Base-by-base conservation (phyloP, 2,888 invertebrate species). In the Thysanoteuthis rhombus region DNA sequence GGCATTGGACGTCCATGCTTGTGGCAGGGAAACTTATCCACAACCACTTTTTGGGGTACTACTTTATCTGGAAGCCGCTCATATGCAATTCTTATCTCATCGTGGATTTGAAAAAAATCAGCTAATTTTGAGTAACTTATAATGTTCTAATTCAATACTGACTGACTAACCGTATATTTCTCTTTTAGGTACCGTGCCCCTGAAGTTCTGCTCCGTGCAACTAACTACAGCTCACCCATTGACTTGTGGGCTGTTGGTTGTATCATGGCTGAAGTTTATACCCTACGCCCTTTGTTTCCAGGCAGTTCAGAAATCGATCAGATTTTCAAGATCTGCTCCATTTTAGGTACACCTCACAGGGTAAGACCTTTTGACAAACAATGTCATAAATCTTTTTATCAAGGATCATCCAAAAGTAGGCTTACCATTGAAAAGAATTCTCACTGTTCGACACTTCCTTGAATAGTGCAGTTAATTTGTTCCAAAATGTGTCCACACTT, bases 231-330 rank as follows among this genome's bases (percentile, higher is more conserved):
- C 96, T 99, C 99, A 94, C 99, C 99, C 1, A 99, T 99, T 95
- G 99, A 99, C 97, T 98, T 99, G 95, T 99, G 99, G 99, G 99
- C 99, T 5, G 98, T 99, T 93, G 99, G 99, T 91, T 99, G 99
- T 96, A 99, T 99, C 95, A 98, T 99, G 98, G 98, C 99, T 16
- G 99, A 99, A 97, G 97, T 99, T 93, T 99, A 99, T 97, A 99
- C 99, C 89, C 98, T 99, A 96, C 98, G 99, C 92, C 99, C 99
- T 0, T 97, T 99, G 47, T 99, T 99, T 97, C 99, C 99, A 0
- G 99, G 99, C 8, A 99, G 98, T 96, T 99, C 99, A 94, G 99
- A 99, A 97, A 99, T 99, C 94, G 99, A 99, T 97, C 99, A 99
- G 97, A 98, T 99, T 94, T 99, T 99, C 95, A 99, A 99, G 97